Evolutionary conservation across 2,113 vertebrate genomes (phyloP), one percentile per base, ranked within the genome.

Genomic region (Strigops habroptila): DNA sequence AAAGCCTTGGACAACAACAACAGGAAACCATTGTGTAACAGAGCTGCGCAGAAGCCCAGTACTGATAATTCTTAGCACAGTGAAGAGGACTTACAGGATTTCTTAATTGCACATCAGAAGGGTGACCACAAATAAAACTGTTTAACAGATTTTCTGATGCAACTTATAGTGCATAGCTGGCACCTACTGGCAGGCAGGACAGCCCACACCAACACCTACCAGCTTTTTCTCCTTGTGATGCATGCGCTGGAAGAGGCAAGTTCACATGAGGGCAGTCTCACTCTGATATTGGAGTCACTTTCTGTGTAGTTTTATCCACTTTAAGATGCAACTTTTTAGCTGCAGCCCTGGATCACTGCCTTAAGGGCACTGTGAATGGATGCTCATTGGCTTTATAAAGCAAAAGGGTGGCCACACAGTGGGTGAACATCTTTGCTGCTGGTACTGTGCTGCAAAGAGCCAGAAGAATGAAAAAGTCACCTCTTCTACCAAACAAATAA

Each of bases 171-270:
- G 14, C 17, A 51, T 57, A 71, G 88, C 31, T 68, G 73, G 79
- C 60, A 81, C 43, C 51, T 71, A 59, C 33, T 31, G 43, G 48
- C 60, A 84, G 44, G 14, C 28, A 90, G 67, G 59, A 46, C 35
- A 90, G 70, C 59, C 39, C 46, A n/a, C 49, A 65, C 21, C 41
- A 35, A 43, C 31, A 35, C 13, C 18, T 41, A 8, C 17, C 39
- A 27, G 55, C 28, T 41, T 35, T 25, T 24, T 67, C 37, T 86
- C 53, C 33, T 1, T 2, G 3, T 0, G 0, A 10, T 27, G 28
- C 6, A 7, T 8, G 25, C 7, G 63, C 35, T 70, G 21, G 53
- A 79, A 53, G 24, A 91, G 44, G 14, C 11, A 69, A 88, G 59
- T 62, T 95, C 59, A 64, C 33, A 33, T 4, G 39, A 76, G 44